Evolutionary conservation across 2,113 vertebrate species (phyloP), one percentile per base, ranked within the genome.

Genomic region (Phrynosoma blainvillii): DNA sequence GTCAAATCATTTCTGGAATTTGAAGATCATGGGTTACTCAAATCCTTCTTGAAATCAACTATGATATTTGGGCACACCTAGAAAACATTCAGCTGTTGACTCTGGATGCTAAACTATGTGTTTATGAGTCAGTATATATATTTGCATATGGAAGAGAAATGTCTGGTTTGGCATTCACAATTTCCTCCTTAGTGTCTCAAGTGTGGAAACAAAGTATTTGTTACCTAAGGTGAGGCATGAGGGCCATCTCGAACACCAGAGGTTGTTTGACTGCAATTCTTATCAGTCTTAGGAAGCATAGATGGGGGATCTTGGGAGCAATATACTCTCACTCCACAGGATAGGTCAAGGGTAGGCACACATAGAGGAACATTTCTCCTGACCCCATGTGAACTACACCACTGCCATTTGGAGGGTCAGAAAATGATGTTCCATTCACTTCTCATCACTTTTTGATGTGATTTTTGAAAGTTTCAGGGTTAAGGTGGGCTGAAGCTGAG

Each of bases 1-100:
- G 91, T 71, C 79, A 90, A n/a, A 73, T 91, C 77, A 65, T 90
- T 92, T 83, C 86, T 92, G 65, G 78, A 78, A 82, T 75, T 85
- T 85, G 40, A 70, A 77, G n/a, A 62, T 81, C 14, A 74, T 62
- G 86, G 91, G 90, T 78, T 91, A 78, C 47, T 90, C 27, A 75
- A 32, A n/a, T 47, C 90, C 52, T 32, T 90, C 81, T 91, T 91
- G 79, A 87, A 88, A 88, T 84, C 88, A 73, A 1, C 68, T 87
- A 70, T 76, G 75, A 82, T n/a, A 66, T 76, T 82, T 36, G n/a
- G 66, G 42, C 73, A 89, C 86, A 92, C 85, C 40, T 87, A 84
- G 79, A 89, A 87, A 83, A 85, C 1, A 42, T 79, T 0, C 87
- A 84, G 27, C 66, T 89, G 92, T 70, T 89, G 90, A 80, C 2